Evolutionary conservation across 2,113 vertebrate genomes (phyloP), one percentile per base, ranked within the genome.

Genomic region (Rhizomys pruinosus): DNA sequence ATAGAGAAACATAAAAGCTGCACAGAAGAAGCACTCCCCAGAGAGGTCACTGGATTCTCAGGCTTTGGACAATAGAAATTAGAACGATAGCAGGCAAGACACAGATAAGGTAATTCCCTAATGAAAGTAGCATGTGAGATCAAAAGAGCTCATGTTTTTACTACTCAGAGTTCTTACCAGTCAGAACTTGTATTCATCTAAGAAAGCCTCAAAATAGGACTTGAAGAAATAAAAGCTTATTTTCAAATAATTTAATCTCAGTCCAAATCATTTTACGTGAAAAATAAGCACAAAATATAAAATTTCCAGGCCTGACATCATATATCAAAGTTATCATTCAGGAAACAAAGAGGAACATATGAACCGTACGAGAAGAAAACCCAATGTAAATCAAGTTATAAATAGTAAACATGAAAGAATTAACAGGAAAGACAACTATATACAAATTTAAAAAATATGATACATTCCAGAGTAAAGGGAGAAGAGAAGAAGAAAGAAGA

Each of bases 221-320:
- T 74, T 52, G 37, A 87, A 90, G 86, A n/a, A 37, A 76, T 34
- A n/a, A 42, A 84, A 47, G 59, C 66, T n/a, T 79, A 7, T 82
- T 89, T 57, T 47, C 39, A 89, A 61, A 44, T 79, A 64, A 94
- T 5, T 44, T 55, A 27, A 72, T n/a, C 52, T 59, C 73, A 89
- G 37, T 3, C 25, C 47, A 39, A 89, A 90, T 2, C 44, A 90
- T 66, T 94, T 91, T 96, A 76, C 72, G 57, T 74, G 42, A 59
- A 69, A 64, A 84, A 84, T 44, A 69, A n/a, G 0, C 79, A 84
- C 66, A 12, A 84, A 32, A 73, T 61, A 12, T 57, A 90, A 90
- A 84, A 47, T 27, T 84, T 44, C 84, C 34, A 73, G 47, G 5
- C 74, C 71, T 87, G 57, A 22, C 20, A 55, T 64, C 0, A 68